Conservation (phyloP, 2,797 vertebrate species). For the Argya squamiceps region DNA sequence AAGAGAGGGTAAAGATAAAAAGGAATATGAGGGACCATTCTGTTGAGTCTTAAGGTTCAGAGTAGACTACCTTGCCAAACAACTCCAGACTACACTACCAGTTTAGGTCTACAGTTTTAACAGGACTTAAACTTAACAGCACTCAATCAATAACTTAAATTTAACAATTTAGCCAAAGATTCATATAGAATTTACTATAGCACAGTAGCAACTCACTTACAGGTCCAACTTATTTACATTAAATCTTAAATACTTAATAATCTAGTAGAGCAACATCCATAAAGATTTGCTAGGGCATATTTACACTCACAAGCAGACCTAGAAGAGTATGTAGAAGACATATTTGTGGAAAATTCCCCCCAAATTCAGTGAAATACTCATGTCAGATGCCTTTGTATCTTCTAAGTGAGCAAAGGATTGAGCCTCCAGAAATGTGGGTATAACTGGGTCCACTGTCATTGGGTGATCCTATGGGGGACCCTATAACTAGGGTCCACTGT, state of each 20-base stretch:
- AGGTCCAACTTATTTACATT: not conserved
- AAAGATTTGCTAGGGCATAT: not conserved
- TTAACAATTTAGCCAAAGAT: not conserved
- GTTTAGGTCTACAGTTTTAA: not conserved
- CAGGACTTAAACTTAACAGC: not conserved
- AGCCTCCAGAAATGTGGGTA: not conserved
- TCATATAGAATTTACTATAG: not conserved
- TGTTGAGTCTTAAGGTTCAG: not conserved
- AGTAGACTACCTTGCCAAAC: not conserved
- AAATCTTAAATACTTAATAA: not conserved
- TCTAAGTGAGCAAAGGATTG: not conserved
- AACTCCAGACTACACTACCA: too few species aligned
- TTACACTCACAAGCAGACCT: not conserved
- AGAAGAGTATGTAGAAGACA: not conserved
- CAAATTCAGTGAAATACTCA: not conserved
- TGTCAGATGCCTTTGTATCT: not conserved
- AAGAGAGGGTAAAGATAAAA: not conserved
- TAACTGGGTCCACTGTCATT: too few species aligned
- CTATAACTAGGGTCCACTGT: too few species aligned
- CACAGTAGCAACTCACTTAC: not conserved
- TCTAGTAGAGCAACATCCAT: not conserved
- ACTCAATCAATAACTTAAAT: not conserved
- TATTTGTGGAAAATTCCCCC: not conserved
- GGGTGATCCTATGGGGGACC: too few species aligned
- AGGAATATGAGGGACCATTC: not conserved